Base-by-base conservation (phyloP, 2,888 invertebrate species). In the Archips xylosteana region DNA sequence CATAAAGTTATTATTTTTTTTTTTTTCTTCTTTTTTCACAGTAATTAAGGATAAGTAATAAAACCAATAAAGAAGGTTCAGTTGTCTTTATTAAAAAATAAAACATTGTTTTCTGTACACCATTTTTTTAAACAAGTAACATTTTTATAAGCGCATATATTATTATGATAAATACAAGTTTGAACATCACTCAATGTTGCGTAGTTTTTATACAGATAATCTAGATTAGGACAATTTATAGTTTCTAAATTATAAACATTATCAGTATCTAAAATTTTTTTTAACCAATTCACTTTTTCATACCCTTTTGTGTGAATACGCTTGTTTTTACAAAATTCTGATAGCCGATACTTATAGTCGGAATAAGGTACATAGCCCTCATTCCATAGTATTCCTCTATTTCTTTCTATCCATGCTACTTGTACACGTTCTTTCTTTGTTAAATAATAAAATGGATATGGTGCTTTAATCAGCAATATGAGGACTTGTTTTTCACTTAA, bases 361-460 rank as follows among this genome's bases (percentile, higher is more conserved):
- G 5, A 42, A 42, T 61, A 61, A 39, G 39, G n/a, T n/a, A 61
- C 42, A 42, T 42, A 42, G 6, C 42, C 42, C 42, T 42, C 42
- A 42, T 42, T 42, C 42, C n/a, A n/a, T n/a, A n/a, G n/a, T n/a
- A n/a, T n/a, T n/a, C n/a, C n/a, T n/a, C n/a, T n/a, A n/a, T n/a
- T 42, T 9, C 9, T 42, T 42, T 42, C 42, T 8, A 42, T 42
- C 42, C 42, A 42, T 42, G 42, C 42, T 42, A 9, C 76, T 75
- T 75, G 75, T 36, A 34, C 32, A 45, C 66, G 70, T 76, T 78
- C 76, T 65, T 62, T 54, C 57, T 74, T 75, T n/a, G 75, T 75
- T 59, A 78, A 68, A 47, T 76, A 23, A 36, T 75, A 69, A 75
- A 75, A 80, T 36, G 74, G 76, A 62, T 70, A 78, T 49, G 77